Percentiles rank a stretch among this genome's conserved stretches.
Evolutionary conservation across 2,888 invertebrate genomes (phyloP).

Genomic region (Dendrolimus pini): DNA sequence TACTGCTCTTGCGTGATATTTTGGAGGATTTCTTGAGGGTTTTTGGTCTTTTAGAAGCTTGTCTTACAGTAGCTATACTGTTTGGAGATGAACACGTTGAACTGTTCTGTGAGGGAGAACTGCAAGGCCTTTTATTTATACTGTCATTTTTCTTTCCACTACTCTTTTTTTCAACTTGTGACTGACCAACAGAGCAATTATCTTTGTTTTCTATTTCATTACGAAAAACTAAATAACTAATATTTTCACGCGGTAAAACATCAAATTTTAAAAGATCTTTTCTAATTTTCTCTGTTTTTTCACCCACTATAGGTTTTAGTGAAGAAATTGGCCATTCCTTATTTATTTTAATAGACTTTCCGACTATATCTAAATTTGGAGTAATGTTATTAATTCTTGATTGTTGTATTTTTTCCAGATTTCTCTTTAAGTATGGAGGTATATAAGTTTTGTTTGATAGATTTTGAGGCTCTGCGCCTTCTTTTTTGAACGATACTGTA

Average conservation of each 20-base stretch:
- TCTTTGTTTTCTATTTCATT: constrained; percentile 35
- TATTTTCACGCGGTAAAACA: constrained; percentile 22
- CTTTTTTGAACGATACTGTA: constrained; percentile 16
- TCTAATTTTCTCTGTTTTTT: constrained; percentile 29
- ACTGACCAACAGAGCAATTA: constrained; percentile 20
- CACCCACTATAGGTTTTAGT: constrained; percentile 11
- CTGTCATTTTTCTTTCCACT: constrained; percentile 14
- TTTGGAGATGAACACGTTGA: constrained; percentile 55
- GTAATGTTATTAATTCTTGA: constrained; percentile 19
- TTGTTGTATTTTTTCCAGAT: constrained; percentile 7
- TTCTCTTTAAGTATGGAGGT: constrained; percentile 32
- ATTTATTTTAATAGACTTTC: constrained; percentile 13
- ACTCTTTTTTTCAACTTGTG: constrained; percentile 11
- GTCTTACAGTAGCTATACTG: constrained; percentile 51
- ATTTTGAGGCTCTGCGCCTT: constrained; percentile 14
- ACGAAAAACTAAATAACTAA: constrained; percentile 42
- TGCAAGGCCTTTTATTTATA: constrained; percentile 21
- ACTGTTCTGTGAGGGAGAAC: constrained; percentile 42
- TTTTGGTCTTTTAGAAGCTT: constrained; percentile 15
- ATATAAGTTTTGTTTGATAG: constrained; percentile 27
- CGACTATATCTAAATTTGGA: constrained; percentile 20
- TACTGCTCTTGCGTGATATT: constrained; percentile 26
- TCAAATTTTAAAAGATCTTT: constrained; percentile 35
- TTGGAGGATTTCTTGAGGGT: neutral
- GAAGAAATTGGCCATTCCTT: constrained; percentile 13